A percentile compares a stretch with the other conserved stretches of the same genome.
Evolutionary conservation across 1,140 invertebrate species (phyloP).

Genomic region (Magallana ariakensis): DNA sequence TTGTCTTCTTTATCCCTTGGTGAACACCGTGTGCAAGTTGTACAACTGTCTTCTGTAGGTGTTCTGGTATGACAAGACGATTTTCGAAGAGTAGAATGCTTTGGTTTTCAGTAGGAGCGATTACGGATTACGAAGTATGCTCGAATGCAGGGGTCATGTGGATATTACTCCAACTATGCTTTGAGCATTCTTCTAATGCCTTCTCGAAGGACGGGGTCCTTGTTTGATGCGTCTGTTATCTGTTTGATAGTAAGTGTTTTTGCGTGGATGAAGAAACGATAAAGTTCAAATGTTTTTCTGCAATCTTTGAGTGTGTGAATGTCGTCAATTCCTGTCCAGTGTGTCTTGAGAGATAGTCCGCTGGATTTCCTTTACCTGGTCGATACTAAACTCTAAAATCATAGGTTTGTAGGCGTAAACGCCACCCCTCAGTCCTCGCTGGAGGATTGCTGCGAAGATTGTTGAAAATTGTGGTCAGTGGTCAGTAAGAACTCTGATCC

Average conservation of each 20-base stretch:
- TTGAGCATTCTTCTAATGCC: conserved; percentile 8
- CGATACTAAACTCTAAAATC: conserved; percentile 43
- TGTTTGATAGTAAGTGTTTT: conserved; percentile 21
- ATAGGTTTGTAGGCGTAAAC: conserved; percentile 47
- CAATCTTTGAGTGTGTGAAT: conserved; percentile 22
- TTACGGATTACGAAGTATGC: not conserved
- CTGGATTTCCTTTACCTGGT: conserved; percentile 44
- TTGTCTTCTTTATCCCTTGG: conserved; percentile 25
- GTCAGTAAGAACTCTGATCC: conserved; percentile 26
- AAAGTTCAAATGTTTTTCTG: conserved; percentile 46
- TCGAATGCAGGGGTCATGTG: not conserved
- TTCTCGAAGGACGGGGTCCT: conserved; percentile 24
- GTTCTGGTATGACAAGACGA: not conserved
- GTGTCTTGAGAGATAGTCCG: conserved; percentile 51
- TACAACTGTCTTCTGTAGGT: no score
- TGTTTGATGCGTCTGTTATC: conserved; percentile 8
- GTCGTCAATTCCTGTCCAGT: not conserved
- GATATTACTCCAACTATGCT: not conserved
- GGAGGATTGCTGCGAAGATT: conserved; percentile 44
- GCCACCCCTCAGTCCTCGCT: conserved; percentile 52
- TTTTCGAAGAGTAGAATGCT: not conserved
- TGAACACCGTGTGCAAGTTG: not conserved
- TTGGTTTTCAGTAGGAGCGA: not conserved
- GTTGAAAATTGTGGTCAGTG: conserved; percentile 46
- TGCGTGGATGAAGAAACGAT: not conserved